Evolutionary conservation across 2,888 invertebrate species (phyloP), one percentile per base, ranked within the genome.

Genomic region (Crocallis elinguaria): DNA sequence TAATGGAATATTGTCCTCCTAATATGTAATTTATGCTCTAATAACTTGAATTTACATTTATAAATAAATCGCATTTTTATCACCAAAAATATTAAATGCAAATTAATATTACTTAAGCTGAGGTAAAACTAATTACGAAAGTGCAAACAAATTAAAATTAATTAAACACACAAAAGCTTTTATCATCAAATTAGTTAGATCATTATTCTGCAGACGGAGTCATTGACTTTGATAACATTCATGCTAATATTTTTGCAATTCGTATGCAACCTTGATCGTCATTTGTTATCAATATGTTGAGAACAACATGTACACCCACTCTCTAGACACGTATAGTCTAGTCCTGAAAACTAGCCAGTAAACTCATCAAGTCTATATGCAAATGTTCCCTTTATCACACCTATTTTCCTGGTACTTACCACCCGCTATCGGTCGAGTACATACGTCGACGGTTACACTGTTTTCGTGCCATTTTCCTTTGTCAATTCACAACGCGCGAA

Each of bases 381-480:
- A 76, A 77, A 77, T 77, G 64, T 62, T 74, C 76, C 79, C 69
- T 72, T 80, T 83, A 86, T 86, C 86, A 79, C 64, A 73, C 68
- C 73, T 77, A 79, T 86, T 88, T 87, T 86, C 86, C 86, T 83
- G 81, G 69, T 80, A 68, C 68, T 71, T 68, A 64, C 64, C 70
- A 70, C 62, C 63, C 75, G 73, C 75, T 86, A 86, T 84, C 84
- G 75, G 78, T 66, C 62, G 73, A 52, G 69, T 70, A 71, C 70
- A 62, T 70, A 70, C 69, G 62, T 44, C 45, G 56, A n/a, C 56
- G 64, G 65, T 60, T 60, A 67, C 44, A 49, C 66, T 75, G 72
- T 82, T 82, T 82, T 79, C 79, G 74, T 71, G 64, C 74, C 86
- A 90, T 89, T 90, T 88, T 87, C 88, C 87, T 81, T 66, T 75